Evolutionary conservation across 2,888 invertebrate genomes (phyloP), one percentile per base, ranked within the genome.

Genomic region (Pogonocherus hispidulus): DNA sequence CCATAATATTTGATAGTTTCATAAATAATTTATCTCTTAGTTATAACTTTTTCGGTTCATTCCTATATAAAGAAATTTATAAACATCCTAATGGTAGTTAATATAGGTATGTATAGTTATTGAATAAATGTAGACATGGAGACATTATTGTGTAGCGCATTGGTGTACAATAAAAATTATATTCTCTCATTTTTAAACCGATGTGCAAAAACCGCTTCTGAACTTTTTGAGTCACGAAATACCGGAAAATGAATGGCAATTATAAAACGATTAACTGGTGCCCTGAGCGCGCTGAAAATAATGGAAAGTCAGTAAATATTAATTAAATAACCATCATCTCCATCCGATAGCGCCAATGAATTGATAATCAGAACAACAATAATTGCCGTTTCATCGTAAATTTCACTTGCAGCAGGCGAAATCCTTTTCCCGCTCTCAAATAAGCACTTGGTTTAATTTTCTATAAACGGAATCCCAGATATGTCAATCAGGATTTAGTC

Each of bases 251-350:
- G 46, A 55, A 47, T 19, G 51, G 52, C 59, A 52, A 66, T 66
- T 66, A 66, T 66, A 66, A 66, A 66, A 52, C 66, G 59, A 66
- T 66, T 66, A 59, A 55, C 55, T 41, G 18, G n/a, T n/a, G 55
- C 52, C 23, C 44, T 49, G 32, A 49, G 55, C 56, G 27, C 46
- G 55, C 51, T 16, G 52, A 9, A 52, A 59, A 66, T 59, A 59
- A 52, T 66, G 41, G 66, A 66, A 59, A 66, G 41, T 41, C 55
- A 51, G 52, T 66, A 52, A 59, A 66, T 66, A 66, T 59, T 66
- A 66, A 66, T 66, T 66, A 66, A 66, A 66, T 52, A 66, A 59
- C 66, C 52, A 66, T 66, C 66, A 59, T 66, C 56, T 44, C 51
- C 59, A 66, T 52, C 37, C 56, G 44, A 56, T 56, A 57, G 41